phyloP scores from a whole-genome alignment of 2,113 vertebrate species.

The Chauna torquata region DNA sequence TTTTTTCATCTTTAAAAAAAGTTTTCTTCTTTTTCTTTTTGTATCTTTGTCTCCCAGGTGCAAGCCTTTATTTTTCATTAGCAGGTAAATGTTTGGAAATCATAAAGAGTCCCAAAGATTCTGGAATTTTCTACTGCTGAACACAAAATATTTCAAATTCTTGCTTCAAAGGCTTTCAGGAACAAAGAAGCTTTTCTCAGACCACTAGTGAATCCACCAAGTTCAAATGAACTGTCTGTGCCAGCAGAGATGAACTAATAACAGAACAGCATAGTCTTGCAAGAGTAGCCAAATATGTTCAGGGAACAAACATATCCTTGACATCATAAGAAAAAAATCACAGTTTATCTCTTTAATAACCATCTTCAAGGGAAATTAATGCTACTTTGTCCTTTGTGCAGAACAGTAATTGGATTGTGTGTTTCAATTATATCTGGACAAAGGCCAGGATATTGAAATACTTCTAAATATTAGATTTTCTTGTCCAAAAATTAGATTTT shows the following conservation, averaged over 20 bases:
- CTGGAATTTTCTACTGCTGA: constrained; percentile 58
- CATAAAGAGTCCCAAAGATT: constrained; percentile 53
- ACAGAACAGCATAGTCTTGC: constrained; percentile 68
- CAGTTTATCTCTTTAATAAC: constrained; percentile 84
- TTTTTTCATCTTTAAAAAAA: constrained; percentile 69
- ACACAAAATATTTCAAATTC: constrained; percentile 67
- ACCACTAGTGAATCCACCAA: constrained; percentile 61
- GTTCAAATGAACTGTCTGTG: constrained; percentile 71
- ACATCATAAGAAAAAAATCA: constrained; percentile 78
- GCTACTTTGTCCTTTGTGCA: constrained; percentile 81
- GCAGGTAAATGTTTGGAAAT: constrained; percentile 70
- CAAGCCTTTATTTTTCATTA: constrained; percentile 61
- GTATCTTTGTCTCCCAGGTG: constrained; percentile 64
- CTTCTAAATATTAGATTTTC: constrained; percentile 84
- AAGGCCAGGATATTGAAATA: constrained; percentile 84
- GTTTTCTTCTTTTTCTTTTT: constrained; percentile 46
- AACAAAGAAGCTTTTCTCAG: constrained; percentile 80
- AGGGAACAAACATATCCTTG: constrained; percentile 79
- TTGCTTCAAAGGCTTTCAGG: constrained; percentile 75
- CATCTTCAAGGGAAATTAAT: constrained; percentile 82
- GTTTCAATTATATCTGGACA: constrained; percentile 85
- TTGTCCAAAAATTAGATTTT: constrained; percentile 84
- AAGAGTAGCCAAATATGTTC: constrained; percentile 74
- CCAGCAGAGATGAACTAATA: constrained; percentile 78
- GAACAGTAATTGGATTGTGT: constrained; percentile 84